These are phyloP conservation scores for Argynnis bischoffii DNA, from an alignment of 2,888 invertebrate genomes.

Conservation along the genomic window DNA sequence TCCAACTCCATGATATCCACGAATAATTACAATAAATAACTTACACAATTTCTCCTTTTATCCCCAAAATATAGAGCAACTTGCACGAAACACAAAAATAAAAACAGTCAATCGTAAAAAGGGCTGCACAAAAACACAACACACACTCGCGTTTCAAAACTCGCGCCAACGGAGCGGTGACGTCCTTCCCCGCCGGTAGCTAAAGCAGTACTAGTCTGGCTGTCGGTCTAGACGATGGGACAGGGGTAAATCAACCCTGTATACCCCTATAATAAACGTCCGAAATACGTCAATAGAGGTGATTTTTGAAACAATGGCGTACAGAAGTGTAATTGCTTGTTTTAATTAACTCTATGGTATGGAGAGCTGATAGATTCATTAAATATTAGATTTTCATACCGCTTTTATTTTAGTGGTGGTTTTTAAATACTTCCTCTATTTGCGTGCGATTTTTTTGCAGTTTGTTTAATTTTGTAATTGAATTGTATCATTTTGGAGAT, in stretches of 20 bases:
- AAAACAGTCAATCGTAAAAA: slow-evolving; percentile 12
- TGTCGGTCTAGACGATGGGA: slow-evolving; percentile 67
- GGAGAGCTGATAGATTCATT: slow-evolving; percentile 8
- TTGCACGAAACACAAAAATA: slow-evolving; percentile 4
- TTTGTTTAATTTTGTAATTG: no score
- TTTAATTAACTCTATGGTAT: slow-evolving; percentile 37
- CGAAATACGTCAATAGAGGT: slow-evolving; percentile 60
- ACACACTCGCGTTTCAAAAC: slow-evolving; percentile 55
- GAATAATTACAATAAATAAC: no score
- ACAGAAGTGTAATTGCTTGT: slow-evolving; percentile 35
- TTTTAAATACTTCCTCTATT: not conserved
- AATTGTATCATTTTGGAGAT: no score
- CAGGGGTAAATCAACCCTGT: slow-evolving; percentile 62
- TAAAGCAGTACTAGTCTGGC: slow-evolving; percentile 61
- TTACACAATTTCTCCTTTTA: no score
- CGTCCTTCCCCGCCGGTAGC: slow-evolving; percentile 53
- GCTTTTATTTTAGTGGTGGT: not conserved
- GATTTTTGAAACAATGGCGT: slow-evolving; percentile 43
- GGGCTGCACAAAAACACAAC: slow-evolving; percentile 29
- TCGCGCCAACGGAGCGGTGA: slow-evolving; percentile 58
- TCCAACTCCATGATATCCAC: no score
- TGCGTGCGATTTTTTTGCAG: no score
- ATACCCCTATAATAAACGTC: slow-evolving; percentile 42
- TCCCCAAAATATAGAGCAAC: not conserved
- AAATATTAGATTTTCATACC: slow-evolving; percentile 10